Conservation (phyloP, 2,113 vertebrate genomes). For the Rhegmatorhina hoffmannsi region DNA sequence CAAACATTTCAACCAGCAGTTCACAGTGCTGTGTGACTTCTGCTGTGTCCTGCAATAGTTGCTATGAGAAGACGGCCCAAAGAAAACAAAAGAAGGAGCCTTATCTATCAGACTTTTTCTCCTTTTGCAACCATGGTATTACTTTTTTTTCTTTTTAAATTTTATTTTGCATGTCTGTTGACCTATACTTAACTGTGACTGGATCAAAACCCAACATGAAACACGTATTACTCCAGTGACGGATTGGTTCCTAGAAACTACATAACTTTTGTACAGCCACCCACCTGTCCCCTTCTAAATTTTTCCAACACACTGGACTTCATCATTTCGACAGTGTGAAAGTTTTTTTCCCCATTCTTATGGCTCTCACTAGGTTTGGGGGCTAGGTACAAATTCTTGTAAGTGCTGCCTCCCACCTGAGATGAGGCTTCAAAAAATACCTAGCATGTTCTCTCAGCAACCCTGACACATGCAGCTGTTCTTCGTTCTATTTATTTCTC, state of each 20-base stretch:
- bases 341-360: neutral
- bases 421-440: neutral
- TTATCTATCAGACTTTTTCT: neutral
- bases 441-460: neutral
- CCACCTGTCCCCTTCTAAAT: neutral
- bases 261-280: neutral
- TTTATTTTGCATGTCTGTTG: neutral
- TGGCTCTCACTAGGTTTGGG: neutral
- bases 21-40: neutral
- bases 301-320: neutral
- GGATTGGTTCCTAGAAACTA: neutral
- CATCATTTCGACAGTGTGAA: neutral
- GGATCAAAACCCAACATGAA: neutral
- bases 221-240: neutral
- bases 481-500: neutral
- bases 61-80: neutral
- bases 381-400: neutral
- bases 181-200: neutral
- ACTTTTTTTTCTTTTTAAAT: rapidly evolving
- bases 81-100: neutral
- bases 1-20: neutral
- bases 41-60: neutral
- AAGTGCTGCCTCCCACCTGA: neutral
- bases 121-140: neutral
- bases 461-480: neutral